Conservation (phyloP, 1,140 invertebrate genomes). For the Nasonia longicornis region DNA sequence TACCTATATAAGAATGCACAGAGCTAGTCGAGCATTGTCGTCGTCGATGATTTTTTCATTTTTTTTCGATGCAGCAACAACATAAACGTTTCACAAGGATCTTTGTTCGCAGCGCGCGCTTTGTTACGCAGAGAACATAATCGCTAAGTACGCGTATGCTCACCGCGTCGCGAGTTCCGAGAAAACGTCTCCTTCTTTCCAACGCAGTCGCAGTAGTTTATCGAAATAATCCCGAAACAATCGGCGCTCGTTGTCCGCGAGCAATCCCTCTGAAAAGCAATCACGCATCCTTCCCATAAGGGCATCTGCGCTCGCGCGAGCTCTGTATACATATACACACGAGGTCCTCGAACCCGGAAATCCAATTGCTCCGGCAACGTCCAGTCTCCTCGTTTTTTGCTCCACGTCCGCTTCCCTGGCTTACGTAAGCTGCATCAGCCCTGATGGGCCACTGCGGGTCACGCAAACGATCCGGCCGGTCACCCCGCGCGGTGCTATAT, state of each 20-base stretch:
- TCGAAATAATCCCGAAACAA: background rate
- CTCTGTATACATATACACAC: background rate
- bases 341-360: slow-evolving; percentile 36
- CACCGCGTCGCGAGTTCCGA: background rate
- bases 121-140: background rate
- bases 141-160: background rate
- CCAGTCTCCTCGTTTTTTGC: background rate
- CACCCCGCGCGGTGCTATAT: background rate
- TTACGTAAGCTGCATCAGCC: slow-evolving; percentile 25
- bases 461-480: slow-evolving; percentile 48
- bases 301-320: background rate
- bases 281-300: background rate
- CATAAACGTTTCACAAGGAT: background rate
- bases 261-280: background rate
- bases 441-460: slow-evolving; percentile 39
- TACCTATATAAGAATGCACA: background rate
- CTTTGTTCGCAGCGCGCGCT: background rate
- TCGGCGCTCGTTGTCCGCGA: background rate
- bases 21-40: background rate
- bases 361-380: slow-evolving; percentile 9
- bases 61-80: too few relatives aligned
- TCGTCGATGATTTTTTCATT: background rate
- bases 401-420: background rate
- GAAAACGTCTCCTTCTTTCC: background rate
- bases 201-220: too few relatives aligned